Conservation (phyloP, 2,888 invertebrate genomes). For the Pimpla rufipes region DNA sequence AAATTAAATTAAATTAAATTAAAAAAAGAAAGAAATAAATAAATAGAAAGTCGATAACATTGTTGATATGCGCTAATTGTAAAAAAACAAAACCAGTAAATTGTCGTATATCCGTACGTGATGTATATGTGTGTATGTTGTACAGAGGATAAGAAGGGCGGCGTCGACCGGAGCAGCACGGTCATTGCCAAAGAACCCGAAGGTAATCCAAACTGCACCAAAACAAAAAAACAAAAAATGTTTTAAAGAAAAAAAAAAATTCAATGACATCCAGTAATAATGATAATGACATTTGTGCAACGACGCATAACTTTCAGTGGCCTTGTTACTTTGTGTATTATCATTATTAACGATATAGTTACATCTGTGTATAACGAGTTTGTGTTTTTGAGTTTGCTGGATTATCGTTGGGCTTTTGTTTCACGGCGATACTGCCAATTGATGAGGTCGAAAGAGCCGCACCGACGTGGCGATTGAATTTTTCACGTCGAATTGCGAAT, state of each 20-base stretch:
- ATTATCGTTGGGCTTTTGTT: conserved; percentile 65
- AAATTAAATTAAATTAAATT: too few relatives aligned
- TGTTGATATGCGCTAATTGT: conserved; percentile 62
- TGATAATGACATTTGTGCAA: conserved; percentile 53
- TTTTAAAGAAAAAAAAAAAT: conserved; percentile 50
- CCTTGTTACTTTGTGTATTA: conserved; percentile 45
- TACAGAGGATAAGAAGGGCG: conserved; percentile 96
- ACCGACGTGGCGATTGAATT: neutral
- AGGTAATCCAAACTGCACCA: conserved; percentile 88
- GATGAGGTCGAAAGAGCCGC: conserved; percentile 49
- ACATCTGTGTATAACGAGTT: conserved; percentile 47
- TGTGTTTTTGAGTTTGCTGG: conserved; percentile 63
- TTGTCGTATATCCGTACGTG: conserved; percentile 83
- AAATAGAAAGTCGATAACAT: conserved; percentile 39
- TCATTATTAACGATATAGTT: conserved; percentile 61
- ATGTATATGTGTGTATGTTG: conserved; percentile 87
- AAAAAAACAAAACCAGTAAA: conserved; percentile 65
- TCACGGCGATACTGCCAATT: conserved; percentile 56
- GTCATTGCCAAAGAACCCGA: conserved; percentile 97
- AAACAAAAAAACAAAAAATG: conserved; percentile 70
- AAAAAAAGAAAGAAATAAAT: conserved; percentile 44
- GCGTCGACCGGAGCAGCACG: conserved; percentile 96
- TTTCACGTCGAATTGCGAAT: neutral
- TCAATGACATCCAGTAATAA: conserved; percentile 25
- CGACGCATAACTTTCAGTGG: neutral